Evolutionary conservation across 2,113 vertebrate species (phyloP).

Genomic region (Pachypanchax playfairii): DNA sequence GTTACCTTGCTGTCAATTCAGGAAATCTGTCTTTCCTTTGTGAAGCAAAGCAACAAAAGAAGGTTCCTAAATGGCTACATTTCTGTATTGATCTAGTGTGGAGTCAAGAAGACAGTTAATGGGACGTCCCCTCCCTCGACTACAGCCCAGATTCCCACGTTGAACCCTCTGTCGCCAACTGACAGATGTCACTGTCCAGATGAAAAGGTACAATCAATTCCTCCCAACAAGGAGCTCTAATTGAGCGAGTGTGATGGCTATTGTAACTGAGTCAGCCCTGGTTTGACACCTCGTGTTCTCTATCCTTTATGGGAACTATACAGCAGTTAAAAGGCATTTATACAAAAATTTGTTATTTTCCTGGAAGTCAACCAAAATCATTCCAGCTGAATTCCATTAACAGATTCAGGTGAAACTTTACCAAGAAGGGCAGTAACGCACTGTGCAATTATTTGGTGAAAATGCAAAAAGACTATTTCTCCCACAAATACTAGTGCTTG

Average conservation of each 20-base stretch:
- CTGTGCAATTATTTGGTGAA: constrained; percentile 3
- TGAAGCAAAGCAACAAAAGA: constrained; percentile 31
- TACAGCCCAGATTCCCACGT: constrained; percentile 73
- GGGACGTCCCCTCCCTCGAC: constrained; percentile 73
- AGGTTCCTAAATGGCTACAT: constrained; percentile 52
- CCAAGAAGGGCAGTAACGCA: not conserved
- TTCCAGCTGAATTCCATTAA: constrained; percentile 10
- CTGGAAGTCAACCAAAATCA: constrained; percentile 31
- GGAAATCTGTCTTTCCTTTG: not conserved
- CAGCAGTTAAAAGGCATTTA: constrained; percentile 58
- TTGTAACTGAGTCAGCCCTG: constrained; percentile 45
- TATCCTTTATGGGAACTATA: constrained; percentile 50
- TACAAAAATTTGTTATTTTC: constrained; percentile 26
- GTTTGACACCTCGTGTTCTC: constrained; percentile 34
- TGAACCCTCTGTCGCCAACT: constrained; percentile 75
- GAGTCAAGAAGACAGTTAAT: constrained; percentile 71
- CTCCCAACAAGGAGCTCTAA: constrained; percentile 46
- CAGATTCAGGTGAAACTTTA: constrained; percentile 9
- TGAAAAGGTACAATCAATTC: constrained; percentile 85
- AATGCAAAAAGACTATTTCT: constrained; percentile 11
- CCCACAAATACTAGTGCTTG: constrained; percentile 7
- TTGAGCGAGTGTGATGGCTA: constrained; percentile 51
- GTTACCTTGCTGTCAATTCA: not conserved
- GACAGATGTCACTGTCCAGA: constrained; percentile 86
- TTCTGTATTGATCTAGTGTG: constrained; percentile 83